Conservation (phyloP, 2,888 invertebrate genomes). For the Mythimna impura region DNA sequence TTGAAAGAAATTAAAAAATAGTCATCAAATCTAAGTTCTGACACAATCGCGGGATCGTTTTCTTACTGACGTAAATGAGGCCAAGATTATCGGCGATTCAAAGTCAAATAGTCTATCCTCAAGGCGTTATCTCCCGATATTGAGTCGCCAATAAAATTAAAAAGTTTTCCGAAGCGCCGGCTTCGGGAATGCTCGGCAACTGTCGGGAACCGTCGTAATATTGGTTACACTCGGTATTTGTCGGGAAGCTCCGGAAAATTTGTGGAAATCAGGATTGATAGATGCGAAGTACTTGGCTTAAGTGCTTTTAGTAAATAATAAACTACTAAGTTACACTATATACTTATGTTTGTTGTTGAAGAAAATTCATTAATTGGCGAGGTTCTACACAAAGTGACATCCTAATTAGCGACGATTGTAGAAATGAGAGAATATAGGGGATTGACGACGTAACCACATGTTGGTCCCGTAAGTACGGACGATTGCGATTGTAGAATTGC, state of each 20-base stretch:
- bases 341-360: neutral
- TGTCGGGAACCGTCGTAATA: slow-evolving; percentile 25
- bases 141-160: slow-evolving; percentile 74
- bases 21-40: slow-evolving; percentile 22
- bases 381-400: neutral
- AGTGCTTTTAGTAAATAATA: slow-evolving; percentile 27
- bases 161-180: slow-evolving; percentile 68
- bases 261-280: slow-evolving; percentile 15
- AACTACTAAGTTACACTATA: too few relatives aligned
- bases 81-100: slow-evolving; percentile 68
- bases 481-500: too few relatives aligned
- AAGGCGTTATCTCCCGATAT: slow-evolving; percentile 66
- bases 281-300: slow-evolving; percentile 11
- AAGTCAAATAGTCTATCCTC: slow-evolving; percentile 65
- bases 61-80: slow-evolving; percentile 62
- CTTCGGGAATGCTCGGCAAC: slow-evolving; percentile 27
- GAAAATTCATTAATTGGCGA: neutral
- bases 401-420: neutral
- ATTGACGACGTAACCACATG: too few relatives aligned
- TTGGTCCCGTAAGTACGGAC: too few relatives aligned
- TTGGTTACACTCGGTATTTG: slow-evolving; percentile 31
- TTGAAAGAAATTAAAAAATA: neutral
- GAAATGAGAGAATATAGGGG: too few relatives aligned
- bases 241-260: slow-evolving; percentile 27
- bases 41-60: slow-evolving; percentile 38